These are phyloP conservation scores for Luffia ferchaultella DNA, from an alignment of 2,888 invertebrate genomes.

Conservation along the genomic window DNA sequence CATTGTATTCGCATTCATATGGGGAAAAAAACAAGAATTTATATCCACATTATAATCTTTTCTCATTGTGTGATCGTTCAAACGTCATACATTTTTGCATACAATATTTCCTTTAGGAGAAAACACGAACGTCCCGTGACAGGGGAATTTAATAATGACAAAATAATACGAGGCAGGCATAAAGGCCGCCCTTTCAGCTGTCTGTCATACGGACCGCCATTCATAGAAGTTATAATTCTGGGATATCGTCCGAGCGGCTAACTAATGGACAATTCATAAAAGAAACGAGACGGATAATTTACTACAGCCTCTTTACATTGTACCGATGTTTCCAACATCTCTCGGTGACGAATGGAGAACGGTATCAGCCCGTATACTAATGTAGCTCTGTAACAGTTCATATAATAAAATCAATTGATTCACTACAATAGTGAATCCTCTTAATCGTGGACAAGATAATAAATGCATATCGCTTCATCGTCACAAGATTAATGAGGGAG, in stretches of 20 bases:
- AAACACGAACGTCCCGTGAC: conserved; percentile 59
- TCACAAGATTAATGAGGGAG: conserved; percentile 54
- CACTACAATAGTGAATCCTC: conserved; percentile 49
- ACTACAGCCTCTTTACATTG: neutral
- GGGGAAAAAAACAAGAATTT: no score
- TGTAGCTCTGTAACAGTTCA: neutral
- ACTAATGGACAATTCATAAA: conserved; percentile 55
- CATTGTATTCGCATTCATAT: no score
- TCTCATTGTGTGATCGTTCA: conserved; percentile 34
- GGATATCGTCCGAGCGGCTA: conserved; percentile 55
- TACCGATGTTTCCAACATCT: neutral
- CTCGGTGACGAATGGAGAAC: neutral
- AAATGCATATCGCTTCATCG: conserved; percentile 64
- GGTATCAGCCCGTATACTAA: neutral
- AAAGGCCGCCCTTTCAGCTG: conserved; percentile 63
- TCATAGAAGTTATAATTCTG: conserved; percentile 60
- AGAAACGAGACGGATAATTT: neutral
- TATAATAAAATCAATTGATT: conserved; percentile 54
- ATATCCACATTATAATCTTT: no score
- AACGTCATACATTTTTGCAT: conserved; percentile 66
- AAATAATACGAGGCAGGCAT: conserved; percentile 64
- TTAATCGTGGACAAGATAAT: conserved; percentile 59
- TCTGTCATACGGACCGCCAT: conserved; percentile 61
- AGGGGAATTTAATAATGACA: conserved; percentile 67
- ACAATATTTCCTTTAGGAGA: conserved; percentile 61